A percentile compares a stretch with the other conserved stretches of the same genome.
Conservation (phyloP, 2,797 vertebrate species). For the Eidolon dupreanum region DNA sequence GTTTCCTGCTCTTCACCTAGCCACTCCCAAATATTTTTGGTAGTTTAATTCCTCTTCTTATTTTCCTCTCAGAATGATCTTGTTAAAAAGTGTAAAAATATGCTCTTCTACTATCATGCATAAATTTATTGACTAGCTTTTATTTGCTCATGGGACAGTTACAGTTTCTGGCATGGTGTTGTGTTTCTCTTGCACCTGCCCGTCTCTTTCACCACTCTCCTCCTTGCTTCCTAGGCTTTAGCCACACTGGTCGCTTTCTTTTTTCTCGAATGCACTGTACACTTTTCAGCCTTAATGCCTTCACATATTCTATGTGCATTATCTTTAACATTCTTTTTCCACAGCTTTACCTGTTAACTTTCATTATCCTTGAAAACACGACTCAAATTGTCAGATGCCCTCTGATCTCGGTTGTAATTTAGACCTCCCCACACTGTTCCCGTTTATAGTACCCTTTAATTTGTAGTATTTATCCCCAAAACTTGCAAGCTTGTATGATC, state of each 20-base stretch:
- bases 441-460: neutral
- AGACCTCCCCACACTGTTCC: neutral
- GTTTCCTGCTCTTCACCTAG: neutral
- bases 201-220: neutral
- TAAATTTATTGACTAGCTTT: neutral
- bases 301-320: neutral
- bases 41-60: neutral
- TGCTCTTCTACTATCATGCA: neutral
- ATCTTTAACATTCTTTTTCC: neutral
- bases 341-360: neutral
- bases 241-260: neutral
- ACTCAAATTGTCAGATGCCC: neutral
- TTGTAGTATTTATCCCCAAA: neutral
- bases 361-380: neutral
- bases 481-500: neutral
- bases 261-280: neutral
- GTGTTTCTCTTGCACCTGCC: rapidly evolving
- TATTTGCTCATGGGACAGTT: neutral
- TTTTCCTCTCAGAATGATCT: neutral
- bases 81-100: neutral
- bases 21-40: neutral
- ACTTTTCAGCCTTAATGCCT: neutral
- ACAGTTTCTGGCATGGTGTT: neutral
- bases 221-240: neutral
- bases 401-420: neutral